These are phyloP conservation scores for Xiphias gladius DNA, from an alignment of 2,113 vertebrate species.

Conservation along the genomic window DNA sequence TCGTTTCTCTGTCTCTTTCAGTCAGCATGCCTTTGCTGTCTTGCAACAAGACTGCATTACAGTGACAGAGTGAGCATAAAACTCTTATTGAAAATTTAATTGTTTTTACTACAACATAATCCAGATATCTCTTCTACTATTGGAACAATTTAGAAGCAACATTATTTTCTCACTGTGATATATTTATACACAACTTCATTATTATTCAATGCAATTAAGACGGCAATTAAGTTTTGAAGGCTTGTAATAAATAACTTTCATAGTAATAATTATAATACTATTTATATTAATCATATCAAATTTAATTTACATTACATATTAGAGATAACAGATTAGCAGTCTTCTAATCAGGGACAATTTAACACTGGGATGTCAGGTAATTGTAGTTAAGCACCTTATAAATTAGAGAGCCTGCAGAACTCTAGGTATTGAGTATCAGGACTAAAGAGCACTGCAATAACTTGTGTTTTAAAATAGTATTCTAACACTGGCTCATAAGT, in stretches of 20 bases:
- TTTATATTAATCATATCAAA: constrained; percentile 32
- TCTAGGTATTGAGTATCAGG: background rate
- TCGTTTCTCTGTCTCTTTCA: constrained; percentile 43
- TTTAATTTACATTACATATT: constrained; percentile 30
- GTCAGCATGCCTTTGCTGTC: constrained; percentile 11
- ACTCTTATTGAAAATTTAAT: background rate
- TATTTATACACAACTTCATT: constrained; percentile 7
- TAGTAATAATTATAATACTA: constrained; percentile 16
- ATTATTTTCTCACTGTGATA: background rate
- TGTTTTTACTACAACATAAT: background rate
- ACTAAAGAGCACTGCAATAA: background rate
- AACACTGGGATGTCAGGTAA: constrained; percentile 24
- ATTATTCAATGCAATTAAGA: constrained; percentile 34
- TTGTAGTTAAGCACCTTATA: constrained; percentile 34
- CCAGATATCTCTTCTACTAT: background rate
- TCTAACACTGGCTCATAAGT: background rate
- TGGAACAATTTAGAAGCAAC: background rate
- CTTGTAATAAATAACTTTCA: constrained; percentile 24
- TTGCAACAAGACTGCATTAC: background rate
- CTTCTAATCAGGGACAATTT: constrained; percentile 46
- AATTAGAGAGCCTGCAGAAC: constrained; percentile 34
- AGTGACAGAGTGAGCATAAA: background rate
- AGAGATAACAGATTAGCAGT: constrained; percentile 49
- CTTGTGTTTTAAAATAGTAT: constrained; percentile 3
- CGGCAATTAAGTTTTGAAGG: background rate